A percentile compares a stretch with the other conserved stretches of the same genome.
Conservation (phyloP, 2,113 vertebrate species). For the Carassius carassius region DNA sequence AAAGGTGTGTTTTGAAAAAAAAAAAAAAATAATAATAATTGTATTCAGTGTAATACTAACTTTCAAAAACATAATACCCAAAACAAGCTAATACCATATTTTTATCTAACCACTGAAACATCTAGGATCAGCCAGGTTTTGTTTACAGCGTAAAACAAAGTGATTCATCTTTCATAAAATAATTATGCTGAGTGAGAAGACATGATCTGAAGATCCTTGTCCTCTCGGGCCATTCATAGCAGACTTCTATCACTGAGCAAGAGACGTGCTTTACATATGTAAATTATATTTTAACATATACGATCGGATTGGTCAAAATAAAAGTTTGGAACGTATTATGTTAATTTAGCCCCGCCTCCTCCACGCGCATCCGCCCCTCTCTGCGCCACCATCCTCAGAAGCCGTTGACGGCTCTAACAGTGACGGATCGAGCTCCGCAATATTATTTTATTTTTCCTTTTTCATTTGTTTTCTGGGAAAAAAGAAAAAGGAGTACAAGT, state of each 20-base stretch:
- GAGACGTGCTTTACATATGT: slow-evolving; percentile 41
- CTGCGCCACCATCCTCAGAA: slow-evolving; percentile 69
- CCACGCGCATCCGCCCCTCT: slow-evolving; percentile 52
- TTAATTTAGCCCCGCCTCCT: slow-evolving; percentile 51
- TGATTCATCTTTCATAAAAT: background rate
- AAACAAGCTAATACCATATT: background rate
- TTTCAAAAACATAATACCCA: no score
- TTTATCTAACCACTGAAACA: background rate
- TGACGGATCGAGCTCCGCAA: slow-evolving; percentile 69
- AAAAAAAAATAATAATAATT: no score
- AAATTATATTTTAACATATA: slow-evolving; percentile 1
- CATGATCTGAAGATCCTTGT: background rate
- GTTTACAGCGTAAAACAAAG: background rate
- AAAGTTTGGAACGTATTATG: slow-evolving; percentile 40
- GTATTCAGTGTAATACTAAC: no score
- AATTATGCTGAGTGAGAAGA: background rate
- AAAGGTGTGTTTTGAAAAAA: background rate
- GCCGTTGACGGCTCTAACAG: slow-evolving; percentile 82
- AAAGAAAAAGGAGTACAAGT: slow-evolving; percentile 73
- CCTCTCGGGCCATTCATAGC: no score
- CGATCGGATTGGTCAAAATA: slow-evolving; percentile 40
- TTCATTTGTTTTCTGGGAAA: slow-evolving; percentile 73
- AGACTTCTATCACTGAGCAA: background rate
- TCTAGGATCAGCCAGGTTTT: background rate
- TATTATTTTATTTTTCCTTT: slow-evolving; percentile 72